Base-by-base conservation (phyloP, 2,797 vertebrate genomes). In the Cottoperca gobio region DNA sequence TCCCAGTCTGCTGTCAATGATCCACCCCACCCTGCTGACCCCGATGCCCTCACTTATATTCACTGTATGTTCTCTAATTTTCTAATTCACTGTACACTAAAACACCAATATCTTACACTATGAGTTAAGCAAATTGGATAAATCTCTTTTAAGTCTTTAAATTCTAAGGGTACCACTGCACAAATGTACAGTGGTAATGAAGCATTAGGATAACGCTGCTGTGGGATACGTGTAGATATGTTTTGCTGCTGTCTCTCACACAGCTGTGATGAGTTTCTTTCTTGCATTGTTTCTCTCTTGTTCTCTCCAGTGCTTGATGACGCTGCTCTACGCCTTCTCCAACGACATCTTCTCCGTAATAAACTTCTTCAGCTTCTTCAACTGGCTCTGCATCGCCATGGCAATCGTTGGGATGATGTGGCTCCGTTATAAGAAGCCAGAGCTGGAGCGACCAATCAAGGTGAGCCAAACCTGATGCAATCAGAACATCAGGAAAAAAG, bases 351-450 rank as follows among this genome's bases (percentile, higher is more conserved):
- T 96, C 95, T 99, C 97, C 1, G 96, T 99, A 92, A 99, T 99
- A 84, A 99, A 99, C 94, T 99, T 99, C 96, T 99, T 99, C 96
- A 99, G 97, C 92, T 99, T 99, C 94, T 99, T 99, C 91, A 99
- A 99, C 94, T 99, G 98, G 98, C 96, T 99, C 9, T 99, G 98
- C 0, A 98, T 99, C 74, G 98, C 96, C 39, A 82, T 99, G 95
- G 98, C 98, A 3, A 99, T 99, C 86, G 8, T 97, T 0, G 98
- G 98, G 3, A 98, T 99, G 97, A 94, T 99, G 94, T 99, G 97
- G 96, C 95, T 99, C 6, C 97, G 98, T 11, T 97, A 96, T 82
- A 97, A 96, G 93, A 97, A 96, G 70, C 98, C 98, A 0, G 97
- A 99, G 60, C 78, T 99, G 72, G 95, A 98, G 72, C 94, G 98